phyloP scores from a whole-genome alignment of 2,888 invertebrate genomes.

The Saturnia pavonia region DNA sequence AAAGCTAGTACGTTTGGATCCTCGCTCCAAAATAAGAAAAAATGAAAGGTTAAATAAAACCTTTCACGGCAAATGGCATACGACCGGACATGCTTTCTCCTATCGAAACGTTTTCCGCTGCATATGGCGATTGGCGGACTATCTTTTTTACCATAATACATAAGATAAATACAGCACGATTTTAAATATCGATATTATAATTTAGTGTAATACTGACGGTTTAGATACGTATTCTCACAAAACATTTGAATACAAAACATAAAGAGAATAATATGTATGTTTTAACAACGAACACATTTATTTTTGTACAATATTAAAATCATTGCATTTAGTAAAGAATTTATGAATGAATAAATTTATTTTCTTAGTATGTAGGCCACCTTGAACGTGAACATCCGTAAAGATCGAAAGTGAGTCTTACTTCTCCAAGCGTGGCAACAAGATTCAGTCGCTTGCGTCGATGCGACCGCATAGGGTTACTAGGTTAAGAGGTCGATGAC shows the following conservation, averaged over 20 bases:
- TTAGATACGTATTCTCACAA: neutral
- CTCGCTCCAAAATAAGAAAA: slow-evolving; percentile 74
- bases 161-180: slow-evolving; percentile 1
- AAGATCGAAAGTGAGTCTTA: slow-evolving; percentile 66
- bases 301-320: neutral
- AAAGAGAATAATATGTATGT: neutral
- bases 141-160: slow-evolving; percentile 31
- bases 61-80: slow-evolving; percentile 68
- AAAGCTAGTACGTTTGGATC: slow-evolving; percentile 57
- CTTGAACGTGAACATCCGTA: slow-evolving; percentile 54
- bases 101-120: slow-evolving; percentile 58
- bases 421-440: slow-evolving; percentile 52
- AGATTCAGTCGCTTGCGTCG: slow-evolving; percentile 53
- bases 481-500: slow-evolving; percentile 63
- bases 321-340: neutral
- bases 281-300: neutral
- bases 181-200: neutral
- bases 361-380: slow-evolving; percentile 36
- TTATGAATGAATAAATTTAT: slow-evolving; percentile 11
- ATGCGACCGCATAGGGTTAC: slow-evolving; percentile 52
- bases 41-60: slow-evolving; percentile 70
- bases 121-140: slow-evolving; percentile 39
- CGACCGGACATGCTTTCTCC: slow-evolving; percentile 70
- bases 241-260: too few species aligned
- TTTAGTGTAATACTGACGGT: neutral